phyloP scores from a whole-genome alignment of 2,797 vertebrate species.

The Pseudochaenichthys georgianus region DNA sequence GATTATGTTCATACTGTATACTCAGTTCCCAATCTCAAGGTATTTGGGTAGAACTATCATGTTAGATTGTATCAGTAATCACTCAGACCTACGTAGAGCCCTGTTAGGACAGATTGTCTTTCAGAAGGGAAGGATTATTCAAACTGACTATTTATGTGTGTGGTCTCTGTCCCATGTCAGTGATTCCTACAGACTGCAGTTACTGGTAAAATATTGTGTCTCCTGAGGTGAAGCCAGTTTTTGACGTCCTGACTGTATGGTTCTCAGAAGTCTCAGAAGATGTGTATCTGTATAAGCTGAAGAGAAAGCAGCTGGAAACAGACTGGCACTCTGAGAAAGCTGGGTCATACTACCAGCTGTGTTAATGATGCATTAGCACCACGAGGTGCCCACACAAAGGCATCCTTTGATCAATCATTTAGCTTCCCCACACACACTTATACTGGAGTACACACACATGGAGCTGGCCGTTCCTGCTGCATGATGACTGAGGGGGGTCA shows the following conservation, averaged over 20 bases:
- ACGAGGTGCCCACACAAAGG: conserved; percentile 73
- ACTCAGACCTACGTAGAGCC: conserved; percentile 16
- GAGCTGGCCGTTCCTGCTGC: conserved; percentile 31
- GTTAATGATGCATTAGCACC: conserved; percentile 77
- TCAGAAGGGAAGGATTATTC: conserved; percentile 8
- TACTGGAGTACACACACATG: conserved; percentile 19
- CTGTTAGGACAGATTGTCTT: conserved; percentile 34
- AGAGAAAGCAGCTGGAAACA: conserved; percentile 70
- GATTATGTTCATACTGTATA: background rate
- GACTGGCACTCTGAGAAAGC: conserved; percentile 54
- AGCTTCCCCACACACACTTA: conserved; percentile 53
- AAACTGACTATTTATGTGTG: conserved; percentile 16
- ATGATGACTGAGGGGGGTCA: conserved; percentile 44
- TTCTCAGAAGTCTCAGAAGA: conserved; percentile 64
- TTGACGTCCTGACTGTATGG: conserved; percentile 43
- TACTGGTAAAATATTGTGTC: background rate
- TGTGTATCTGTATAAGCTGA: conserved; percentile 66
- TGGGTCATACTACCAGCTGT: conserved; percentile 72
- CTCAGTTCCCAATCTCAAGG: background rate
- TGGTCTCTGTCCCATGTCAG: conserved; percentile 38
- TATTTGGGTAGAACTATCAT: background rate
- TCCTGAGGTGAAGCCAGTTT: conserved; percentile 42
- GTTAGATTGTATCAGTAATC: conserved; percentile 5
- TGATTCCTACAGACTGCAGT: conserved; percentile 40
- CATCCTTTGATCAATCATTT: conserved; percentile 72